Evolutionary conservation across 2,888 invertebrate species (phyloP), one percentile per base, ranked within the genome.

Genomic region (Argyresthia albistria): DNA sequence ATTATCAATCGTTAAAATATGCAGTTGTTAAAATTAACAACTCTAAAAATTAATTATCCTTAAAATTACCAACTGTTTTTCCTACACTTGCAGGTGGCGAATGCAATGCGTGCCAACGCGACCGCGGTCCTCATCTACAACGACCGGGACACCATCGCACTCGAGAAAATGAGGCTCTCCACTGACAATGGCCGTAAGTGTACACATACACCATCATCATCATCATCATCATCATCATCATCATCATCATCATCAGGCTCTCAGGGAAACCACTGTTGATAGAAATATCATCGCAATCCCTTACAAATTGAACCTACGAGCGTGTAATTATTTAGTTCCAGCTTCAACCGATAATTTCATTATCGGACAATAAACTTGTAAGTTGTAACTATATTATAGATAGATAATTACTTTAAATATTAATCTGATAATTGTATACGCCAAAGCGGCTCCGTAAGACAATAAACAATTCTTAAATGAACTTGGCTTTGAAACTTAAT

Each of bases 91-190:
- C 70, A 88, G 88, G 92, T 96, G 60, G 90, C 91, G 64, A 92
- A 94, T 70, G 95, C 95, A 1, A 91, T 90, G 74, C 80, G 84
- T 25, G 90, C 90, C 53, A 93, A 93, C 66, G 96, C 96, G 8
- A 89, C 91, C 0, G 96, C 93, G 0, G 93, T 95, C 37, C 90
- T 96, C 51, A 91, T 96, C 52, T 96, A 95, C 83, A 94, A 96
- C 77, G 92, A 94, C 72, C 84, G 92, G 56, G 91, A 91, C 56
- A 90, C 91, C 51, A 86, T 89, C 36, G 86, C 83, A 55, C 80
- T 94, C 67, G 93, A 94, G 71, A 93, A 93, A 70, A 94, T 95
- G 94, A 92, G 93, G 66, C 88, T 94, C 51, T 88, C 89, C 57
- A 89, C 89, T 43, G 91, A 91, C 57, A 90, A 89, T 67, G 90